Evolutionary conservation across 2,888 invertebrate species (phyloP).

Genomic region (Leptinotarsa juncta): DNA sequence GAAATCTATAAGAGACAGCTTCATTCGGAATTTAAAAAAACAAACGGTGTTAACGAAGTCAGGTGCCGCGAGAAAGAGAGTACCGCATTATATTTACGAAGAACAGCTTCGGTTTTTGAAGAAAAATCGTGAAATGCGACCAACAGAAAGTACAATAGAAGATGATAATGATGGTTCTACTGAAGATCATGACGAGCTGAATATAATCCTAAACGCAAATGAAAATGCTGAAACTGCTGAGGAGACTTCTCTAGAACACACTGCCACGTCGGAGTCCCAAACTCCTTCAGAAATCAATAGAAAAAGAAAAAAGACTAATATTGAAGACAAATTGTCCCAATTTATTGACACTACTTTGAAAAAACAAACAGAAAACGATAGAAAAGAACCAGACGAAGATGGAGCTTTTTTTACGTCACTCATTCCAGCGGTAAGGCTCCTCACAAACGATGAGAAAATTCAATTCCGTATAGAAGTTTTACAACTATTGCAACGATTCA

Average conservation of each 20-base stretch:
- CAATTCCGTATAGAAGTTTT: slow-evolving; percentile 21
- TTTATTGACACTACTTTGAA: slow-evolving; percentile 20
- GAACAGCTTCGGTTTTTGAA: slow-evolving; percentile 24
- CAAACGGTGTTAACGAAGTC: neutral
- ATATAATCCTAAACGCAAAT: slow-evolving; percentile 17
- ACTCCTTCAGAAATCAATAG: slow-evolving; percentile 18
- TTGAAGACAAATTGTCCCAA: neutral
- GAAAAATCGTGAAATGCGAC: slow-evolving; percentile 18
- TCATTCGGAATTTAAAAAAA: slow-evolving; percentile 22
- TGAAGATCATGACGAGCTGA: slow-evolving; percentile 17
- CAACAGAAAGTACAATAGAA: slow-evolving; percentile 20
- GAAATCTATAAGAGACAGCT: slow-evolving; percentile 20
- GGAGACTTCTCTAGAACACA: slow-evolving; percentile 18
- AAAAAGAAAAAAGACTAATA: slow-evolving; percentile 16
- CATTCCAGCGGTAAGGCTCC: slow-evolving; percentile 22
- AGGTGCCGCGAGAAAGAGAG: slow-evolving; percentile 25
- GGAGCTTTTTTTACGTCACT: slow-evolving; percentile 22
- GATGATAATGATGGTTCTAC: slow-evolving; percentile 22
- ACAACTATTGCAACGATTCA: slow-evolving; percentile 25
- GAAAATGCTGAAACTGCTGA: slow-evolving; percentile 20
- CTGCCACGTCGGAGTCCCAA: slow-evolving; percentile 23
- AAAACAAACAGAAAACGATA: slow-evolving; percentile 21
- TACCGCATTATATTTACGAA: slow-evolving; percentile 24
- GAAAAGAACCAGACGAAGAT: slow-evolving; percentile 21
- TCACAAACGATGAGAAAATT: slow-evolving; percentile 25